Evolutionary conservation across 2,113 vertebrate species (phyloP).

Genomic region (Atlantisia rogersi): DNA sequence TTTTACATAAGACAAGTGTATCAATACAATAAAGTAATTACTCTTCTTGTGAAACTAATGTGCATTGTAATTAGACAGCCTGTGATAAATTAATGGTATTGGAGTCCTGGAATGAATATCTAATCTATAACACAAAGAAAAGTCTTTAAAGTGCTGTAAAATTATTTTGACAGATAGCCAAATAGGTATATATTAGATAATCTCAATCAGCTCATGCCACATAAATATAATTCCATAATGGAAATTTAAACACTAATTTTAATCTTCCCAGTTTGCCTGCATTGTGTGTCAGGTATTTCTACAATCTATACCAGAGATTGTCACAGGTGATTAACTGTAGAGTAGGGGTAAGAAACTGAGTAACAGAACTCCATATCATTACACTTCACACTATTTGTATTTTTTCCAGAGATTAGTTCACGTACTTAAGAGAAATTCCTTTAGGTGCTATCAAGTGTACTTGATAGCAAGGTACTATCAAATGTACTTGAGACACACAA

Average conservation of each 20-base stretch:
- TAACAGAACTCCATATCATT: background rate
- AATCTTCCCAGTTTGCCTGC: background rate
- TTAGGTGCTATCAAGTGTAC: background rate
- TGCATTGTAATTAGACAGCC: background rate
- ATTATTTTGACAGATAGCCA: background rate
- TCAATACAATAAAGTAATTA: background rate
- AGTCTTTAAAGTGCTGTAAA: background rate
- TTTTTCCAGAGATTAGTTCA: background rate
- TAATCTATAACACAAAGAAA: background rate
- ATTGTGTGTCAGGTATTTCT: background rate
- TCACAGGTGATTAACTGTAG: background rate
- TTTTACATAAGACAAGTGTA: background rate
- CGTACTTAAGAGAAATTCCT: background rate
- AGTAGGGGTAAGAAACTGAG: background rate
- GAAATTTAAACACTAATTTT: background rate
- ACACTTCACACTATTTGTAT: background rate
- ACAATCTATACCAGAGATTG: background rate
- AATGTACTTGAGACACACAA: background rate
- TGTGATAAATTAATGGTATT: background rate
- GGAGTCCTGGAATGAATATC: background rate
- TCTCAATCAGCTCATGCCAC: background rate
- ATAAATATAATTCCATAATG: background rate
- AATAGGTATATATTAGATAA: background rate
- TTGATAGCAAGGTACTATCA: background rate
- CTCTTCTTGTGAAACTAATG: background rate